phyloP scores from a whole-genome alignment of 2,888 invertebrate genomes.

The Eustalomyia histrio region DNA sequence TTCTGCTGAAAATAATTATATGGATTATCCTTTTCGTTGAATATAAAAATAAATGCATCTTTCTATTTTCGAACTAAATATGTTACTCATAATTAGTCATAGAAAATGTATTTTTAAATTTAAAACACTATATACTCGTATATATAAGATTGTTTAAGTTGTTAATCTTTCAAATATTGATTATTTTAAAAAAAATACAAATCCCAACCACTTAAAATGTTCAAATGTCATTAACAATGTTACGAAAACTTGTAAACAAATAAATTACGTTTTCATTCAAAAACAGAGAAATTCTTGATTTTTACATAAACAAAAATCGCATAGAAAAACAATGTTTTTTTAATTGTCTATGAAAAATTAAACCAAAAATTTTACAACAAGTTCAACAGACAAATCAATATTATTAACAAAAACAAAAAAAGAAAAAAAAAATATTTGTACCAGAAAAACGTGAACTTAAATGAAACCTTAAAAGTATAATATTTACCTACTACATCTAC shows the following conservation, averaged over 20 bases:
- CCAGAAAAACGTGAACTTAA: not conserved
- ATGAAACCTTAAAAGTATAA: constrained; percentile 40
- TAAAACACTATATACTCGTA: no score
- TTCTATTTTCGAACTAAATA: no score
- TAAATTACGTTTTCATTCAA: not conserved
- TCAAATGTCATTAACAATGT: constrained; percentile 43
- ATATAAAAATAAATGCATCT: no score
- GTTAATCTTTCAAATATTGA: not conserved
- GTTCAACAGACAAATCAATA: constrained; percentile 46
- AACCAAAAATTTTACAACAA: constrained; percentile 20
- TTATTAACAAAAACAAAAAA: not conserved
- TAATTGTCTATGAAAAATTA: not conserved
- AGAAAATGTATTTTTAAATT: no score
- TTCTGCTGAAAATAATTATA: no score
- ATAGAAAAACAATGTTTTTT: not conserved
- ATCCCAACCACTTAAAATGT: constrained; percentile 6
- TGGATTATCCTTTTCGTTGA: no score
- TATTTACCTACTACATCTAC: not conserved
- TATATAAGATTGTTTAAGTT: no score
- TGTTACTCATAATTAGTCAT: no score
- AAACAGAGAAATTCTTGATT: not conserved
- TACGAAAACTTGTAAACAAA: not conserved
- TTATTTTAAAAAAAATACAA: not conserved
- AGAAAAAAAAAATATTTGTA: not conserved
- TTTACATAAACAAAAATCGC: not conserved